Conservation (phyloP, 2,888 invertebrate species). For the Drosophila bunnanda region DNA sequence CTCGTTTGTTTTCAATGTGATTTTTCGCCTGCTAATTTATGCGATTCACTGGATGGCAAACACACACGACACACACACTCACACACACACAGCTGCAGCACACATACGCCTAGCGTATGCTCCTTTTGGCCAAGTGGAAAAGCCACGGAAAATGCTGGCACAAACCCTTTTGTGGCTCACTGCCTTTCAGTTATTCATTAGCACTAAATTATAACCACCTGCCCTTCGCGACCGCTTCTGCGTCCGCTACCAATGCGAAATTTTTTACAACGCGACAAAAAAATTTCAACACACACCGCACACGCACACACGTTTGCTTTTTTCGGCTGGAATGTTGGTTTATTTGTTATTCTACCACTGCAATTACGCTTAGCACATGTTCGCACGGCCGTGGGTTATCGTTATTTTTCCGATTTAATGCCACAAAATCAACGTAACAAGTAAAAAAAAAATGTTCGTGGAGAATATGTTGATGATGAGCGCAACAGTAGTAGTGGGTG, state of each 20-base stretch:
- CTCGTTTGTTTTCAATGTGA: slow-evolving; percentile 29
- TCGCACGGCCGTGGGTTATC: slow-evolving; percentile 19
- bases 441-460: slow-evolving; percentile 57
- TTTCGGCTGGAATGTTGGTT: slow-evolving; percentile 32
- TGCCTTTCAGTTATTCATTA: slow-evolving; percentile 34
- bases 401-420: slow-evolving; percentile 28
- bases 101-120: slow-evolving; percentile 58
- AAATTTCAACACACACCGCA: slow-evolving; percentile 50
- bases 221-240: slow-evolving; percentile 38
- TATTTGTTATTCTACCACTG: slow-evolving; percentile 19
- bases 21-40: slow-evolving; percentile 49
- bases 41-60: slow-evolving; percentile 60
- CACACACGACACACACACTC: slow-evolving; percentile 31
- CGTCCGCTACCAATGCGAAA: slow-evolving; percentile 59
- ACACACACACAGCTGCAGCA: slow-evolving; percentile 15
- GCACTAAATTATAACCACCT: slow-evolving; percentile 55
- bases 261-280: slow-evolving; percentile 76
- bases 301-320: slow-evolving; percentile 26
- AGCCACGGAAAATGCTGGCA: slow-evolving; percentile 37
- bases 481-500: slow-evolving; percentile 61
- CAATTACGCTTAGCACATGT: slow-evolving; percentile 36
- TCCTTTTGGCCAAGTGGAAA: slow-evolving; percentile 57
- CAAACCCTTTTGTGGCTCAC: slow-evolving; percentile 21
- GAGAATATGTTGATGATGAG: slow-evolving; percentile 69
- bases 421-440: slow-evolving; percentile 51